These are phyloP conservation scores for Prosapia bicincta DNA, from an alignment of 2,888 invertebrate genomes.

Conservation along the genomic window DNA sequence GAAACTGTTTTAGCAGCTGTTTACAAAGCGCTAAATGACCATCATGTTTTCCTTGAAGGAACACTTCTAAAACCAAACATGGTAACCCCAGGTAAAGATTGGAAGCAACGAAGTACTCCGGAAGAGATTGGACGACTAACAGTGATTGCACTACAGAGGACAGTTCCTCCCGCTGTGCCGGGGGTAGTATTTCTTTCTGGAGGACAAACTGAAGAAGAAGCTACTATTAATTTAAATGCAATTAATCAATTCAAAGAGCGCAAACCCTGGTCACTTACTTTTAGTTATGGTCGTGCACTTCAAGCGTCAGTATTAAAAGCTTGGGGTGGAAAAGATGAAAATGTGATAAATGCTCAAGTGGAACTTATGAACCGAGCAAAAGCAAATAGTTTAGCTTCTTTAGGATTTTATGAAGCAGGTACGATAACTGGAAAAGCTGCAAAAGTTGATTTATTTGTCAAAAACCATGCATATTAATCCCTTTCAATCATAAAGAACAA, in stretches of 20 bases:
- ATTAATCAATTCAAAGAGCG: conserved; percentile 82
- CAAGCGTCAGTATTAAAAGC: conserved; percentile 51
- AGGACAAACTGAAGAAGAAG: conserved; percentile 98
- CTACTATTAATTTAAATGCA: conserved; percentile 92
- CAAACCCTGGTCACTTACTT: conserved; percentile 72
- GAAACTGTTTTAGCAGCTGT: conserved; percentile 51
- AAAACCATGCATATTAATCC: not conserved
- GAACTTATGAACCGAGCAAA: conserved; percentile 52
- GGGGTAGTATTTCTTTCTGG: conserved; percentile 97
- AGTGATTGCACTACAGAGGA: conserved; percentile 55
- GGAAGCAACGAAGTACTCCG: conserved; percentile 50
- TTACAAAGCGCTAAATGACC: conserved; percentile 60
- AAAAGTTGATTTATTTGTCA: not conserved
- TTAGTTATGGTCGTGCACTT: conserved; percentile 60
- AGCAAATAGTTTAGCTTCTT: conserved; percentile 41
- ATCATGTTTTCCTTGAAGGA: conserved; percentile 61
- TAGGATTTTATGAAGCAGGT: conserved; percentile 33
- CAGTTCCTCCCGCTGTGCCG: conserved; percentile 47
- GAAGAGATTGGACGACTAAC: conserved; percentile 56
- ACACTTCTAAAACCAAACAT: conserved; percentile 64
- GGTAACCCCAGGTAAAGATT: conserved; percentile 59
- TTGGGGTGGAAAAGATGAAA: conserved; percentile 54
- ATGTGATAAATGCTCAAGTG: conserved; percentile 51
- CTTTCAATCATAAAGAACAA: no score
- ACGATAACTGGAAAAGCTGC: conserved; percentile 23